Evolutionary conservation across 2,797 vertebrate genomes (phyloP).

Genomic region (Platalea minor): DNA sequence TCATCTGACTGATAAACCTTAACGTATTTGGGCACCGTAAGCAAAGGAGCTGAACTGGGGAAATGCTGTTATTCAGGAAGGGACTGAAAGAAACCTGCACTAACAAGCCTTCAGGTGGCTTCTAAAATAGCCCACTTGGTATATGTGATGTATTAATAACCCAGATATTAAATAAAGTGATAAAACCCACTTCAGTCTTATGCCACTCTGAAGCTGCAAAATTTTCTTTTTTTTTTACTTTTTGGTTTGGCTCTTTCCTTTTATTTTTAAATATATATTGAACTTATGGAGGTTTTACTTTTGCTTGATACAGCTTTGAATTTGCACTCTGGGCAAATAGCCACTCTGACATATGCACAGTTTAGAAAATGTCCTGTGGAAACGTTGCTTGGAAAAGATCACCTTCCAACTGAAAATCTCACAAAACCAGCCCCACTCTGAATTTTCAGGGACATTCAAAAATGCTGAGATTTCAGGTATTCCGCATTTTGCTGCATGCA

Average conservation of each 20-base stretch:
- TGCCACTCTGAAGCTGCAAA: neutral
- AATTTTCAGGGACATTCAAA: neutral
- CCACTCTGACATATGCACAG: neutral
- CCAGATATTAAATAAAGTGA: neutral
- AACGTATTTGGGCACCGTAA: neutral
- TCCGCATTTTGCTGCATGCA: neutral
- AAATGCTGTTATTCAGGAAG: neutral
- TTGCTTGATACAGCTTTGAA: neutral
- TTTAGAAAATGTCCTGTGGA: slow-evolving; percentile 9
- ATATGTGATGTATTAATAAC: neutral
- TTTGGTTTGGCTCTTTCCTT: neutral
- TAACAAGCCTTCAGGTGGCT: neutral
- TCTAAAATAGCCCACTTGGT: neutral
- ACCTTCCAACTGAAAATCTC: neutral
- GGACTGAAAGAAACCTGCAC: neutral
- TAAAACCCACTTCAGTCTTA: neutral
- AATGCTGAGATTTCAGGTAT: neutral
- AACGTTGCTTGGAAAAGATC: neutral
- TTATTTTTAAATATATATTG: neutral
- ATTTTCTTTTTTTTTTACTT: neutral
- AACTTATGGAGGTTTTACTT: neutral
- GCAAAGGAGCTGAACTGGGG: neutral
- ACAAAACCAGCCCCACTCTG: neutral
- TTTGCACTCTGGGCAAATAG: neutral
- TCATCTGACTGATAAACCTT: neutral